phyloP scores from a whole-genome alignment of 1,140 invertebrate species.

The Vanessa tameamea region DNA sequence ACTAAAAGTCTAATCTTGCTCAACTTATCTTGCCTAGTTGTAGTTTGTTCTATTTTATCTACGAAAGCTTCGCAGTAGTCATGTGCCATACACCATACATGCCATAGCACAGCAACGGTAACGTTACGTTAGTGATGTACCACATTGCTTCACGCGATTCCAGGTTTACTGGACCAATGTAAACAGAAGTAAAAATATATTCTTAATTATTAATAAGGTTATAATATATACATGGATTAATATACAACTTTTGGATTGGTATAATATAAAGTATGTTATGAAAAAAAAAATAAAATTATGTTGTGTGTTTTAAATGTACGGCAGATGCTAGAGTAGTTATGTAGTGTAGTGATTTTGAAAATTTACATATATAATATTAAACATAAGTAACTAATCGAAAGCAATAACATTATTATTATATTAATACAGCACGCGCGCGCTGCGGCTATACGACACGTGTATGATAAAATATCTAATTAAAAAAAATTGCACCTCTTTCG shows the following conservation, averaged over 20 bases:
- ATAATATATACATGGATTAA: slow-evolving; percentile 74
- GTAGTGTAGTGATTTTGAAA: slow-evolving; percentile 79
- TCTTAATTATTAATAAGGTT: slow-evolving; percentile 63
- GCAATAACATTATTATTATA: slow-evolving; percentile 72
- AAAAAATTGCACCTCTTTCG: slow-evolving; percentile 28
- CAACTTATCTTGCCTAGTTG: slow-evolving; percentile 70
- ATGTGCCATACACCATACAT: slow-evolving; percentile 67
- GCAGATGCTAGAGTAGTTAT: slow-evolving; percentile 74
- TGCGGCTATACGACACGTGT: slow-evolving; percentile 46
- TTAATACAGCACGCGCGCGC: slow-evolving; percentile 66
- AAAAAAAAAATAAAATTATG: slow-evolving; percentile 60
- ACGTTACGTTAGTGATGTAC: slow-evolving; percentile 48
- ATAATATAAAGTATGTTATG: slow-evolving; percentile 72
- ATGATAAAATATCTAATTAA: slow-evolving; percentile 18
- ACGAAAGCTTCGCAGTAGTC: slow-evolving; percentile 62
- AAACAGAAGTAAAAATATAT: slow-evolving; percentile 60
- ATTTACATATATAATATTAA: slow-evolving; percentile 73
- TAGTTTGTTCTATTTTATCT: slow-evolving; percentile 55
- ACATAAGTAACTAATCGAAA: slow-evolving; percentile 76
- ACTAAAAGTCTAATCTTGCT: slow-evolving; percentile 65
- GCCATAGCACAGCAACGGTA: slow-evolving; percentile 51
- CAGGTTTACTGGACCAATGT: slow-evolving; percentile 75
- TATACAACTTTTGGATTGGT: slow-evolving; percentile 79
- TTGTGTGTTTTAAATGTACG: slow-evolving; percentile 76
- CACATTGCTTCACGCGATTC: slow-evolving; percentile 55